Evolutionary conservation across 2,797 vertebrate species (phyloP).

Genomic region (Chrysolophus pictus): DNA sequence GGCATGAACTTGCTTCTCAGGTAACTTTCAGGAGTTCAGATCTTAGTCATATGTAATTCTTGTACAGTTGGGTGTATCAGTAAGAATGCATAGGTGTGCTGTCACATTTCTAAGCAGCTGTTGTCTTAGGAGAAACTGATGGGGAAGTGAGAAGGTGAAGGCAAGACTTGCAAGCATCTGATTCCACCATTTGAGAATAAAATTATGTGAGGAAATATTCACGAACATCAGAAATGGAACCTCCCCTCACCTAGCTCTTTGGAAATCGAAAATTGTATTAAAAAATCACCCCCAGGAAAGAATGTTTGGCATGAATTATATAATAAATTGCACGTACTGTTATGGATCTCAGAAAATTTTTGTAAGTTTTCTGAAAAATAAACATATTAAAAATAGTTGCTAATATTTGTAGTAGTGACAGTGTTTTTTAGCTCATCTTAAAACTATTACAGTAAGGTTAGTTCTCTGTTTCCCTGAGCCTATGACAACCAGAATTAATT

Average conservation of each 20-base stretch:
- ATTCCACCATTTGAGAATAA: not conserved
- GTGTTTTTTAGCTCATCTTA: conserved; percentile 2
- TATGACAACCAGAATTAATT: conserved; percentile 35
- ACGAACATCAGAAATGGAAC: not conserved
- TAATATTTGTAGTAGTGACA: not conserved
- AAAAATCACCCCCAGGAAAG: not conserved
- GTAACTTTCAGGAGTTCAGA: not conserved
- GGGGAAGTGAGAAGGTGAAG: not conserved
- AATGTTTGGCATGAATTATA: not conserved
- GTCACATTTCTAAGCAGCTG: not conserved
- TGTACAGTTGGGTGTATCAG: not conserved
- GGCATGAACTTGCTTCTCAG: not conserved
- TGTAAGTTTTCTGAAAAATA: not conserved
- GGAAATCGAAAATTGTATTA: not conserved
- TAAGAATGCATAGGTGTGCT: not conserved
- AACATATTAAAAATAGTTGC: not conserved
- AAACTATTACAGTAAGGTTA: not conserved
- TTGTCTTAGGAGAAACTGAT: not conserved
- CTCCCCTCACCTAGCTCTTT: not conserved
- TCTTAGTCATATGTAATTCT: not conserved
- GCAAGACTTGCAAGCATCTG: not conserved
- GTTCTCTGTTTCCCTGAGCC: conserved; percentile 3
- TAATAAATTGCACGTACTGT: not conserved
- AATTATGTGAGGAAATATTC: not conserved
- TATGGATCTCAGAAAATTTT: not conserved